Conservation (phyloP, 2,113 vertebrate species). For the Anthoscopus minutus region DNA sequence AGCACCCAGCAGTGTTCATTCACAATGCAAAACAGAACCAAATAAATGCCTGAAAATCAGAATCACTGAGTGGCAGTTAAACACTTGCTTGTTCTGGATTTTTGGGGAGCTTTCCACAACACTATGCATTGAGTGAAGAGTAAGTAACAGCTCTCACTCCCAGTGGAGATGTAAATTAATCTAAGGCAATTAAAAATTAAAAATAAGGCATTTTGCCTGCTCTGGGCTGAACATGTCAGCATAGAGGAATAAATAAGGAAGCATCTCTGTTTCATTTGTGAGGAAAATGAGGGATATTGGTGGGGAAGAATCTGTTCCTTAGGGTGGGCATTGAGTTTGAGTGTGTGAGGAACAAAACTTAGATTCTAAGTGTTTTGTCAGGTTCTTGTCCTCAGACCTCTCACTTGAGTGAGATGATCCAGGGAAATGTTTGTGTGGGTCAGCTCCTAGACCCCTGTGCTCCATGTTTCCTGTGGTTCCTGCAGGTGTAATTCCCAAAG, state of each 20-base stretch:
- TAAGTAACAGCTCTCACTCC: background rate
- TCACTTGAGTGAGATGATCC: background rate
- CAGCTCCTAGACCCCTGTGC: background rate
- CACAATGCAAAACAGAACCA: background rate
- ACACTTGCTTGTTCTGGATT: background rate
- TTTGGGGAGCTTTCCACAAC: background rate
- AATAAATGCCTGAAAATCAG: background rate
- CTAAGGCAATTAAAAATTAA: background rate
- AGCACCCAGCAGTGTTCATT: background rate
- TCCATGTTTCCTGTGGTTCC: background rate
- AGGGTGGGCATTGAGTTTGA: fast-evolving
- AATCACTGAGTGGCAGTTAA: background rate
- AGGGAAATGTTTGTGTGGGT: background rate
- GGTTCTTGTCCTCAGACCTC: background rate
- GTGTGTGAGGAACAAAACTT: background rate
- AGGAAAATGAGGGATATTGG: background rate
- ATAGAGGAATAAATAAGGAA: background rate
- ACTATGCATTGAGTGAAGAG: background rate
- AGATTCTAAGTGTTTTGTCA: fast-evolving
- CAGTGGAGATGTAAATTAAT: background rate
- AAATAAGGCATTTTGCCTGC: background rate
- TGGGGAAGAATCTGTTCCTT: background rate
- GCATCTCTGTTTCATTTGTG: background rate
- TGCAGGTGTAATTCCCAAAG: background rate
- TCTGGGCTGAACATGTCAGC: background rate